A percentile compares a stretch with the other conserved stretches of the same genome.
Conservation (phyloP, 2,797 vertebrate species). For the Emys orbicularis region DNA sequence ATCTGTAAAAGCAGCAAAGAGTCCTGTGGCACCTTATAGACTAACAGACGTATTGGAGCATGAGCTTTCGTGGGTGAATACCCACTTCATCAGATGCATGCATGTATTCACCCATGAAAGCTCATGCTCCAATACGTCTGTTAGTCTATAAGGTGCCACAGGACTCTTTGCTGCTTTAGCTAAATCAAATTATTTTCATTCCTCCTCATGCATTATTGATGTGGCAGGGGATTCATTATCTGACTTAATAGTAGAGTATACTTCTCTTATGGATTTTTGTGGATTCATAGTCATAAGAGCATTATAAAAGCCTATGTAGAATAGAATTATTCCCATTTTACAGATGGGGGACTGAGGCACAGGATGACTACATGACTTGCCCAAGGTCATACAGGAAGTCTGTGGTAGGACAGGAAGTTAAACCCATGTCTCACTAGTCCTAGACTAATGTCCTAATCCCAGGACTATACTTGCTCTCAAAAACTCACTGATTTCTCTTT, state of each 20-base stretch:
- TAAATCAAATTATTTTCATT: constrained; percentile 25
- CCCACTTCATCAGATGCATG: too few relatives aligned
- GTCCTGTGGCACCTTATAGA: too few relatives aligned
- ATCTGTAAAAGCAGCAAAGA: too few relatives aligned
- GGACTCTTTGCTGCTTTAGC: background rate
- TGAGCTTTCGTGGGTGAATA: too few relatives aligned
- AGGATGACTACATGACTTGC: too few relatives aligned
- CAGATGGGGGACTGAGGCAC: too few relatives aligned
- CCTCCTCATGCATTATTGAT: constrained; percentile 20
- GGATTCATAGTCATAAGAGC: background rate
- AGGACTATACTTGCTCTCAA: background rate
- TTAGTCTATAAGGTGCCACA: too few relatives aligned
- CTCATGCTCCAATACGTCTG: too few relatives aligned
- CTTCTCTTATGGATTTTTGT: too few relatives aligned
- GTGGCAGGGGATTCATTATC: background rate
- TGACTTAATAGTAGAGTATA: background rate
- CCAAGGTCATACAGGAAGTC: too few relatives aligned
- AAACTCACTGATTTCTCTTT: background rate
- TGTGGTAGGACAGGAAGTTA: background rate
- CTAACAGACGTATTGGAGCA: too few relatives aligned
- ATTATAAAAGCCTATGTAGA: background rate
- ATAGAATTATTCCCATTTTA: background rate
- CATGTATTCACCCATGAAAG: too few relatives aligned
- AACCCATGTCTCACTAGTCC: background rate
- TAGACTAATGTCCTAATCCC: background rate